phyloP scores from a whole-genome alignment of 2,888 invertebrate genomes.

The Drosophila bunnanda region DNA sequence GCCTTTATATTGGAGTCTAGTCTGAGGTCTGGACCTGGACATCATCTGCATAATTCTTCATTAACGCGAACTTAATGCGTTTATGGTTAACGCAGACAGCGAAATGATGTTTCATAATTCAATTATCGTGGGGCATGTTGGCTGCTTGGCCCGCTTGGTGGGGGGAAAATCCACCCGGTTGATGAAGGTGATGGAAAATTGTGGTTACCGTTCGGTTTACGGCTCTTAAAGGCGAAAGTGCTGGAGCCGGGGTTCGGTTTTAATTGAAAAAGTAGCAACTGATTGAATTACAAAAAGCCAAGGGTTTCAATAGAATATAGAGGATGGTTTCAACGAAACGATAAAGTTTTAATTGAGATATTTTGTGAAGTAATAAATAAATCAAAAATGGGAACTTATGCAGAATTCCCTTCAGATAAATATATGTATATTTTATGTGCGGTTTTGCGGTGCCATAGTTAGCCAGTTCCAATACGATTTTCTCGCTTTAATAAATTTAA shows the following conservation, averaged over 20 bases:
- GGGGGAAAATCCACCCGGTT: constrained; percentile 1
- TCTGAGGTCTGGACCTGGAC: constrained; percentile 36
- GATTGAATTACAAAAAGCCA: constrained; percentile 19
- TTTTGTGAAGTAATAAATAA: not conserved
- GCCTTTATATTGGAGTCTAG: constrained; percentile 66
- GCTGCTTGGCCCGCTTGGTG: constrained; percentile 5
- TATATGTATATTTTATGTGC: not conserved
- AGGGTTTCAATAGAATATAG: too few species aligned
- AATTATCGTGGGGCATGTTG: constrained; percentile 61
- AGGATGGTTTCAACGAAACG: not conserved
- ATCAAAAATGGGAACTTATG: not conserved
- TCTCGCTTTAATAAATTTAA: constrained; percentile 30
- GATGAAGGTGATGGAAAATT: constrained; percentile 11
- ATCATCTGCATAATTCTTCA: constrained; percentile 73
- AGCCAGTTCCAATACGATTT: not conserved
- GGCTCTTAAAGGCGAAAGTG: constrained; percentile 39
- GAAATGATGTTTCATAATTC: constrained; percentile 73
- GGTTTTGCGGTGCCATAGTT: not conserved
- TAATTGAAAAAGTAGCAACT: constrained; percentile 43
- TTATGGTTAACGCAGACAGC: constrained; percentile 59
- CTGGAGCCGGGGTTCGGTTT: constrained; percentile 12
- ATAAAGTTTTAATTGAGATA: not conserved
- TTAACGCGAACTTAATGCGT: constrained; percentile 69
- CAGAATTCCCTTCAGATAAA: not conserved
- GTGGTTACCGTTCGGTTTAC: constrained; percentile 23